Evolutionary conservation across 2,113 vertebrate genomes (phyloP).

Genomic region (Corvus hawaiiensis): DNA sequence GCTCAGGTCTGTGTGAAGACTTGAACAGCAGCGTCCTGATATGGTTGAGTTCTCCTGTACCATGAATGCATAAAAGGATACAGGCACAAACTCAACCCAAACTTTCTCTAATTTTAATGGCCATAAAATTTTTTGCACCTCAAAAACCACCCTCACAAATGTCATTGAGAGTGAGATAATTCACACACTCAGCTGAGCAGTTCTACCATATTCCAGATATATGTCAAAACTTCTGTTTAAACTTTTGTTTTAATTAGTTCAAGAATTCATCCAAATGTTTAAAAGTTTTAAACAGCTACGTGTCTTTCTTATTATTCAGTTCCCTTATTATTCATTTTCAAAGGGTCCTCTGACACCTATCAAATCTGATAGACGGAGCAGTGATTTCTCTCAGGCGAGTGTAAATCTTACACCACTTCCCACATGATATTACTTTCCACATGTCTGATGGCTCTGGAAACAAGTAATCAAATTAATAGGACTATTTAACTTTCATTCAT

Average conservation of each 20-base stretch:
- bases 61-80: not conserved
- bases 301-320: constrained; percentile 29
- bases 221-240: constrained; percentile 33
- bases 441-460: constrained; percentile 57
- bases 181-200: not conserved
- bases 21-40: not conserved
- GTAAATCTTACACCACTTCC: constrained; percentile 53
- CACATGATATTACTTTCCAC: constrained; percentile 52
- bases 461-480: constrained; percentile 64
- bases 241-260: constrained; percentile 49
- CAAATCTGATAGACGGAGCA: constrained; percentile 59
- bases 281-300: constrained; percentile 44
- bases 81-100: not conserved
- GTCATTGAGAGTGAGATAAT: not conserved
- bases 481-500: constrained; percentile 62
- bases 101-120: not conserved
- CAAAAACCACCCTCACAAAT: not conserved
- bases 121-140: not conserved
- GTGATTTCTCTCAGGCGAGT: constrained; percentile 48
- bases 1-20: accelerated
- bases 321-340: constrained; percentile 51
- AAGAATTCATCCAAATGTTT: constrained; percentile 37
- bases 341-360: constrained; percentile 57
- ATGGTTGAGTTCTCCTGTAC: not conserved
- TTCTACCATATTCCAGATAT: not conserved